These are phyloP conservation scores for Diadumene lineata DNA, from an alignment of 92 coral and sea anemone genomes.

Conservation along the genomic window DNA sequence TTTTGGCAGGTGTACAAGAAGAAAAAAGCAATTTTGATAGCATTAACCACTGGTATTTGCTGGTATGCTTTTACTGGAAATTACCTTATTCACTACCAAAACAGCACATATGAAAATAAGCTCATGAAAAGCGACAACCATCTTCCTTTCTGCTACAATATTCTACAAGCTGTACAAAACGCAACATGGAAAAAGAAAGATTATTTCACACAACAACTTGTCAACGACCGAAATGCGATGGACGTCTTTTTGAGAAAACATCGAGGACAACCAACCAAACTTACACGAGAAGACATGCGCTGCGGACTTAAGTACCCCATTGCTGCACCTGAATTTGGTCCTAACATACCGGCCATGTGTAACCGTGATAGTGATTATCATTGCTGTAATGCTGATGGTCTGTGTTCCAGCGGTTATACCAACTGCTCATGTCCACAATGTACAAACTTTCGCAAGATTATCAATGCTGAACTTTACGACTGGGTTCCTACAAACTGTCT, in stretches of 20 bases:
- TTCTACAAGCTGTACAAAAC: conserved; percentile 28
- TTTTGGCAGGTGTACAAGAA: too few relatives aligned
- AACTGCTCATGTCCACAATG: conserved; percentile 59
- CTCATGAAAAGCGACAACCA: too few relatives aligned
- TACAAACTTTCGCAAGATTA: conserved; percentile 49
- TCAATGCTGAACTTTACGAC: conserved; percentile 53
- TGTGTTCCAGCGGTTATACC: conserved; percentile 44
- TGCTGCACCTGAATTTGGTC: conserved; percentile 48
- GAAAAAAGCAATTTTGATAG: too few relatives aligned
- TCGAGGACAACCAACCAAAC: conserved; percentile 45
- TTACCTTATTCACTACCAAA: too few relatives aligned
- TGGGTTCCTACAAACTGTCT: conserved; percentile 52
- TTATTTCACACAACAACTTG: conserved; percentile 24
- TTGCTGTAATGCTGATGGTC: conserved; percentile 65
- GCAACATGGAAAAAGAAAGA: conserved; percentile 53
- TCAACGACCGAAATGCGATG: conserved; percentile 8
- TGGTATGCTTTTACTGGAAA: too few relatives aligned
- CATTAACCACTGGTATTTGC: too few relatives aligned
- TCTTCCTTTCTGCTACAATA: conserved; percentile 28
- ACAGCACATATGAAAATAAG: too few relatives aligned
- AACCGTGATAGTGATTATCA: conserved; percentile 32
- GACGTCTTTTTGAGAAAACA: conserved; percentile 48
- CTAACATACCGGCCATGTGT: conserved; percentile 51
- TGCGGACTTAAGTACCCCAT: conserved; percentile 60
- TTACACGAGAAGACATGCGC: conserved; percentile 48